These are phyloP conservation scores for Columba janthina DNA, from an alignment of 2,113 vertebrate genomes.

Conservation along the genomic window DNA sequence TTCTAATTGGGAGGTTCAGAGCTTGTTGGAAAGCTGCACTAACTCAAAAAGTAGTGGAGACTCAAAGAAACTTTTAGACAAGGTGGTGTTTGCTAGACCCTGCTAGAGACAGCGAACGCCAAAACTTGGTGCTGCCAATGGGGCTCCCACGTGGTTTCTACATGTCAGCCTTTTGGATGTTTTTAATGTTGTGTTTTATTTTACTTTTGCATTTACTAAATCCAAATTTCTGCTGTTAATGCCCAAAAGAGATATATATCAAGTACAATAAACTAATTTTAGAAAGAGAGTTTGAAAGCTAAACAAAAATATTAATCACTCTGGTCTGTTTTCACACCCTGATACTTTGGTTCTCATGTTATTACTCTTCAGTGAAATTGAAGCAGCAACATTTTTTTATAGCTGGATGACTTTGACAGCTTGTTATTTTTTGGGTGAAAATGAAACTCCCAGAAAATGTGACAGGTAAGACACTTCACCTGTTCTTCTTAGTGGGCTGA, in stretches of 20 bases:
- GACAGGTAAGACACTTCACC: neutral
- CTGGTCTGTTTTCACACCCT: neutral
- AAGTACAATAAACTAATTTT: neutral
- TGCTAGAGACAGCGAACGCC: fast-evolving
- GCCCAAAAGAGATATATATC: neutral
- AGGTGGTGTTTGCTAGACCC: neutral
- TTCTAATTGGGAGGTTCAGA: neutral
- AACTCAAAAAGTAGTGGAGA: neutral
- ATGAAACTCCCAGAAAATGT: neutral
- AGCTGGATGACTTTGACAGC: neutral
- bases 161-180: fast-evolving
- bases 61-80: neutral
- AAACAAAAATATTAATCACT: neutral
- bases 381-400: neutral
- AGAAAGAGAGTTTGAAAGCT: neutral
- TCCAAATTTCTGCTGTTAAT: neutral
- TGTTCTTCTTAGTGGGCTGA: neutral
- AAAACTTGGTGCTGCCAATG: fast-evolving
- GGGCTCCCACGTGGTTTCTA: fast-evolving
- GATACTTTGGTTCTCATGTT: neutral
- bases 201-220: neutral
- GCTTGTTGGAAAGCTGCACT: neutral
- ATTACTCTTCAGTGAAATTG: neutral
- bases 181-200: neutral
- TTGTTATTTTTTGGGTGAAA: neutral